Percentiles rank a stretch among this genome's conserved stretches.
Conservation (phyloP, 2,113 vertebrate genomes). For the Cromileptes altivelis region DNA sequence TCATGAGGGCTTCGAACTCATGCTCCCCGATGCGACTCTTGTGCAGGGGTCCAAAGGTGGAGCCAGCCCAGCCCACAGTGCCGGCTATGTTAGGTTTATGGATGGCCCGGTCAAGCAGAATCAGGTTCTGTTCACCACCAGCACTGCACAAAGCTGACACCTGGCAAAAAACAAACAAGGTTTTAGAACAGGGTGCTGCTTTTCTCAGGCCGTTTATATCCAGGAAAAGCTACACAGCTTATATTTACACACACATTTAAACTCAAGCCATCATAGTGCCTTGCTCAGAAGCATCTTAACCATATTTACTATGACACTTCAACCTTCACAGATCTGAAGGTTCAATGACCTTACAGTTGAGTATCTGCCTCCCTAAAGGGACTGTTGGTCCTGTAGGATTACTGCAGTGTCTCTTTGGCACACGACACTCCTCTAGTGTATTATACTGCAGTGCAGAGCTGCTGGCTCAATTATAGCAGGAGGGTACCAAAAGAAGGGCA, state of each 20-base stretch:
- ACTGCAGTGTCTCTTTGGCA: constrained; percentile 51
- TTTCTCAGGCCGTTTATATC: not conserved
- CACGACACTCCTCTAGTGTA: not conserved
- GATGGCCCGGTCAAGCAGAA: constrained; percentile 89
- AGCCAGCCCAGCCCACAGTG: constrained; percentile 93
- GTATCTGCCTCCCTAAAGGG: constrained; percentile 7
- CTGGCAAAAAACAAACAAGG: constrained; percentile 68
- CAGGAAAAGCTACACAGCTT: not conserved
- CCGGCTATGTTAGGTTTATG: constrained; percentile 88
- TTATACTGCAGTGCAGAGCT: constrained; percentile 61
- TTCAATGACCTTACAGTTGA: constrained; percentile 9
- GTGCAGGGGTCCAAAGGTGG: constrained; percentile 95
- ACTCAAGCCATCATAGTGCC: not conserved
- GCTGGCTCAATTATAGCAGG: constrained; percentile 19
- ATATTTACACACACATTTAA: no score
- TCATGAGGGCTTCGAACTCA: constrained; percentile 98
- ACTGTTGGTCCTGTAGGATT: constrained; percentile 22
- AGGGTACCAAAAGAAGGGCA: constrained; percentile 23
- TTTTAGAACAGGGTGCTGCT: constrained; percentile 2
- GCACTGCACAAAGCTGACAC: constrained; percentile 92
- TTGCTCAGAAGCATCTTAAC: not conserved
- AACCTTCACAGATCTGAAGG: not conserved
- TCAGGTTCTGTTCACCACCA: constrained; percentile 91
- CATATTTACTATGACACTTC: no score
- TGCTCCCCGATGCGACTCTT: constrained; percentile 95